These are phyloP conservation scores for Artibeus jamaicensis DNA, from an alignment of 2,797 vertebrate species.

Conservation along the genomic window DNA sequence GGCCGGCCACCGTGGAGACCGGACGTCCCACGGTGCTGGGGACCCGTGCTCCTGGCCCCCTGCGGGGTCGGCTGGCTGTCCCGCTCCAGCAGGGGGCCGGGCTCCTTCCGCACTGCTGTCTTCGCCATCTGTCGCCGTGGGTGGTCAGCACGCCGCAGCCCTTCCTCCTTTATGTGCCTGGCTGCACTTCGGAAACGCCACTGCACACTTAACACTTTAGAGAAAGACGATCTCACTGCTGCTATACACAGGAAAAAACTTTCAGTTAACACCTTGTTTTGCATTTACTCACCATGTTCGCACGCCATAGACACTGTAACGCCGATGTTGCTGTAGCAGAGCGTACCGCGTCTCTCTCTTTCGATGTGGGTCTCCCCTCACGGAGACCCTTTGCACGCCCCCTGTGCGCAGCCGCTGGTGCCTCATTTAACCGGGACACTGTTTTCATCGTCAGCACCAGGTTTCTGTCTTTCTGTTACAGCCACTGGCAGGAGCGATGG, in stretches of 20 bases:
- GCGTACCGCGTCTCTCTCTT: neutral
- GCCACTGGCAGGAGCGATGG: neutral
- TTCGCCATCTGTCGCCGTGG: neutral
- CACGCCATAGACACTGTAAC: neutral
- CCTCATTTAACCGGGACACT: neutral
- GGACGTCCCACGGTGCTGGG: neutral
- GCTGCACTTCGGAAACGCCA: neutral
- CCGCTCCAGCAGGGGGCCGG: neutral
- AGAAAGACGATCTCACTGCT: neutral
- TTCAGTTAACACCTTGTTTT: neutral
- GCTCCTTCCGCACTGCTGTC: neutral
- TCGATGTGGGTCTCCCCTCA: neutral
- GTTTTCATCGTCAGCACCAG: neutral
- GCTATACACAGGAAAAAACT: neutral
- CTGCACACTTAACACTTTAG: neutral
- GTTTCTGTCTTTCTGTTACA: neutral
- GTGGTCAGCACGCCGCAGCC: neutral
- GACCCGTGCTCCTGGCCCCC: neutral
- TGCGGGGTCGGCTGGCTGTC: neutral
- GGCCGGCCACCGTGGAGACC: neutral
- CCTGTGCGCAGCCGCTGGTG: neutral
- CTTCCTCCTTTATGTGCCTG: neutral
- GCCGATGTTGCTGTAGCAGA: neutral
- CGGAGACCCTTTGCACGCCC: neutral
- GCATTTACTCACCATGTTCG: neutral